A percentile compares a stretch with the other conserved stretches of the same genome.
Conservation (phyloP, 2,888 invertebrate genomes). For the Caenorhabditis sp. region DNA sequence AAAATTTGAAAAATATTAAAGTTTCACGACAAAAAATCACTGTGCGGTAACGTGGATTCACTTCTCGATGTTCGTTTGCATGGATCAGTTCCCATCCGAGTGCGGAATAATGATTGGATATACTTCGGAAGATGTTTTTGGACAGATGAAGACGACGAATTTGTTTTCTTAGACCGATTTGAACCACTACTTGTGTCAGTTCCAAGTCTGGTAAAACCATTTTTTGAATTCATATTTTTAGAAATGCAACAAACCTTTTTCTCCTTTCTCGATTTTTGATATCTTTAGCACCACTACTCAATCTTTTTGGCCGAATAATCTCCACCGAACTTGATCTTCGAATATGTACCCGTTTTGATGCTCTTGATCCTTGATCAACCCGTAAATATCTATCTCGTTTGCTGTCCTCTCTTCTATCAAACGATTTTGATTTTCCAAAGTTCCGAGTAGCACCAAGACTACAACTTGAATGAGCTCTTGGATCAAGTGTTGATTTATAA, state of each 20-base stretch:
- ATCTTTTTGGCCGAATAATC: slow-evolving; percentile 67
- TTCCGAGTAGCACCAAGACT: slow-evolving; percentile 59
- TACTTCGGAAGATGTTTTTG: slow-evolving; percentile 70
- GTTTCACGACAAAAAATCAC: slow-evolving; percentile 13
- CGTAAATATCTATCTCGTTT: slow-evolving; percentile 61
- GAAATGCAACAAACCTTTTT: slow-evolving; percentile 52
- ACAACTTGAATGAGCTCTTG: slow-evolving; percentile 62
- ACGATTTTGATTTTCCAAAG: slow-evolving; percentile 66
- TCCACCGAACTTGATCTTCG: slow-evolving; percentile 69
- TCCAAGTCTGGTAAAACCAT: slow-evolving; percentile 60
- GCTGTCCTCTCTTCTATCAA: slow-evolving; percentile 60
- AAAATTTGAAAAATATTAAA: background rate
- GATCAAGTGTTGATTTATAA: slow-evolving; percentile 57
- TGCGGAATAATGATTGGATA: slow-evolving; percentile 69
- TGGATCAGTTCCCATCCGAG: slow-evolving; percentile 70
- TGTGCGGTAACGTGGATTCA: slow-evolving; percentile 44
- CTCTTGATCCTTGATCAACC: slow-evolving; percentile 64
- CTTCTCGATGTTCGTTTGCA: slow-evolving; percentile 66
- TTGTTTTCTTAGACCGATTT: slow-evolving; percentile 69
- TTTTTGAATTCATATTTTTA: too few species aligned
- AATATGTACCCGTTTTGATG: slow-evolving; percentile 67
- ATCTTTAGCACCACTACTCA: slow-evolving; percentile 69
- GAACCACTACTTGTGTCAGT: slow-evolving; percentile 70
- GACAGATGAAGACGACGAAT: slow-evolving; percentile 63
- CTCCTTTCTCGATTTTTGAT: slow-evolving; percentile 64